phyloP scores from a whole-genome alignment of 2,888 invertebrate species.

The Mimas tiliae region DNA sequence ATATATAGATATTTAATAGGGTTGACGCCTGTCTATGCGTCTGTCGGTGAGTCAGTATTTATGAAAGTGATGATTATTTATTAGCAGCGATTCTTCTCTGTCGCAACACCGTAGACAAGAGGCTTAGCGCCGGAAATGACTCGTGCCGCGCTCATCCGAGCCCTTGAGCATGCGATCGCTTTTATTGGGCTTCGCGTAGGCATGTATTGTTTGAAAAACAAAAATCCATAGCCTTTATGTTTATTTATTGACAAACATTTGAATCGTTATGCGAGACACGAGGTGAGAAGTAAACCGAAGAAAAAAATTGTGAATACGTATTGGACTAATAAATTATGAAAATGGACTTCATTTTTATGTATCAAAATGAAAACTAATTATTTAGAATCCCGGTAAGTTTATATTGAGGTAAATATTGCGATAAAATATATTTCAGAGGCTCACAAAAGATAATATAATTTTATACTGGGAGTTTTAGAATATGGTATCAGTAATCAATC shows the following conservation, averaged over 20 bases:
- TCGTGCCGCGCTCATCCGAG: conserved; percentile 64
- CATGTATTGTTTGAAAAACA: conserved; percentile 18
- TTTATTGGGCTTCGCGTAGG: conserved; percentile 36
- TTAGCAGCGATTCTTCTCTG: conserved; percentile 74
- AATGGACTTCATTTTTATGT: not conserved
- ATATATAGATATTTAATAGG: too few species aligned
- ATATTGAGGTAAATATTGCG: too few species aligned
- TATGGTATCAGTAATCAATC: too few species aligned
- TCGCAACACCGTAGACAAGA: conserved; percentile 58
- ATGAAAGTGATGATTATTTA: conserved; percentile 78
- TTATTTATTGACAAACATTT: conserved; percentile 17
- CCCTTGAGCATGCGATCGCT: conserved; percentile 61
- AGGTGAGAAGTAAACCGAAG: not conserved
- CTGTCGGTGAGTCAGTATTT: conserved; percentile 68
- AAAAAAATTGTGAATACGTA: not conserved
- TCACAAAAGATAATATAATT: too few species aligned
- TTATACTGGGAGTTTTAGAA: too few species aligned
- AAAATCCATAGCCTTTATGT: conserved; percentile 13
- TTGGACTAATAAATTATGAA: not conserved
- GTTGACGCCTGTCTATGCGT: conserved; percentile 17
- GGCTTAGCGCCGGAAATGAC: conserved; percentile 75
- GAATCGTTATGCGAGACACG: conserved; percentile 1
- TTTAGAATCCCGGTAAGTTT: too few species aligned
- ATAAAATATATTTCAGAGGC: too few species aligned
- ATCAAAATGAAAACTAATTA: not conserved